Conservation (phyloP, 2,113 vertebrate genomes). For the Fregata magnificens region DNA sequence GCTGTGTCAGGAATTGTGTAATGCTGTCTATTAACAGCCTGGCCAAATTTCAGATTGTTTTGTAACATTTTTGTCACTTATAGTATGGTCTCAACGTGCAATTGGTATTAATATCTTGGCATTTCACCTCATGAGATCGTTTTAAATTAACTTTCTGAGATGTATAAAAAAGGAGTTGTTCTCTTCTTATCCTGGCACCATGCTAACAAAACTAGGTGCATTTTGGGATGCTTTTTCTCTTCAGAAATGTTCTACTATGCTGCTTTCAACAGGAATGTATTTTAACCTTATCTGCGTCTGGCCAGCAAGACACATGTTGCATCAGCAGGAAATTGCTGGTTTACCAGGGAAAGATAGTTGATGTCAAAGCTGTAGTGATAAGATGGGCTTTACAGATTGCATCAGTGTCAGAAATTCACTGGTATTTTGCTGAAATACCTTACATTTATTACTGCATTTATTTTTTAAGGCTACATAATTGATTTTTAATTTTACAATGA, state of each 20-base stretch:
- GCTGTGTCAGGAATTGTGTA: conserved; percentile 46
- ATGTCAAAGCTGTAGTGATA: background rate
- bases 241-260: background rate
- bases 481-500: background rate
- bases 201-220: background rate
- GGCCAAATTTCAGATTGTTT: conserved; percentile 53
- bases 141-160: background rate
- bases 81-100: background rate
- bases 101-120: conserved; percentile 28
- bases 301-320: background rate
- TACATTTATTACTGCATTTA: background rate
- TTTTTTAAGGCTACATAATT: background rate
- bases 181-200: background rate
- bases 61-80: conserved; percentile 42
- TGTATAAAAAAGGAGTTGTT: background rate
- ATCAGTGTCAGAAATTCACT: background rate
- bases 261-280: background rate
- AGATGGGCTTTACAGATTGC: background rate
- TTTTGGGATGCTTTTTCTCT: background rate
- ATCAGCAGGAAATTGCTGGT: background rate
- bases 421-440: background rate
- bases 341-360: background rate
- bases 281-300: background rate
- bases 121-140: background rate
- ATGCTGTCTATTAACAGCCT: conserved; percentile 56